A percentile compares a stretch with the other conserved stretches of the same genome.
Conservation (phyloP, 2,113 vertebrate species). For the Oxyura jamaicensis region DNA sequence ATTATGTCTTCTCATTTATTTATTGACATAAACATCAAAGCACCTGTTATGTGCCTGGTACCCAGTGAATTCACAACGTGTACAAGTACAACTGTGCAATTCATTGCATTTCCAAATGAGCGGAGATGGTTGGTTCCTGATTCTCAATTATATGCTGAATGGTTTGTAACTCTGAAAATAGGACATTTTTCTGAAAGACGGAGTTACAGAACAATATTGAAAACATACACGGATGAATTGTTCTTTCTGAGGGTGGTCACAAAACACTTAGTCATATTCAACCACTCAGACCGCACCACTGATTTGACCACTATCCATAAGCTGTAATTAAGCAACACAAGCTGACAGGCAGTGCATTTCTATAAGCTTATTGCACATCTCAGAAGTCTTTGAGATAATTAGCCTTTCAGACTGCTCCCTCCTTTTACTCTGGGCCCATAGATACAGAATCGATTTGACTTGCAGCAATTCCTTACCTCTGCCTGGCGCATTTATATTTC, state of each 20-base stretch:
- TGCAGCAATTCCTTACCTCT: neutral
- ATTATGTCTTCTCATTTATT: accelerated
- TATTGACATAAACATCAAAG: neutral
- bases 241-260: neutral
- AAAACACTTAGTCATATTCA: neutral
- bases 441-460: neutral
- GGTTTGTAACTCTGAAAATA: neutral
- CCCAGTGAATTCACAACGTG: accelerated
- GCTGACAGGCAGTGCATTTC: neutral
- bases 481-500: conserved; percentile 7
- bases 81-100: accelerated
- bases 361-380: neutral
- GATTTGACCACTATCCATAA: neutral
- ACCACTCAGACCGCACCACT: neutral
- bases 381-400: neutral
- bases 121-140: neutral
- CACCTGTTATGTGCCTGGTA: neutral
- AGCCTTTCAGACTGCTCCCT: neutral
- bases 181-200: neutral
- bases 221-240: neutral
- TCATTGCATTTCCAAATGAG: neutral
- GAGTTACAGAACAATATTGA: neutral
- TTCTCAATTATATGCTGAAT: neutral
- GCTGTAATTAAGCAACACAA: neutral
- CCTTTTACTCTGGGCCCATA: neutral